Base-by-base conservation (phyloP, 1,140 invertebrate genomes). In the Cotesia glomerata region DNA sequence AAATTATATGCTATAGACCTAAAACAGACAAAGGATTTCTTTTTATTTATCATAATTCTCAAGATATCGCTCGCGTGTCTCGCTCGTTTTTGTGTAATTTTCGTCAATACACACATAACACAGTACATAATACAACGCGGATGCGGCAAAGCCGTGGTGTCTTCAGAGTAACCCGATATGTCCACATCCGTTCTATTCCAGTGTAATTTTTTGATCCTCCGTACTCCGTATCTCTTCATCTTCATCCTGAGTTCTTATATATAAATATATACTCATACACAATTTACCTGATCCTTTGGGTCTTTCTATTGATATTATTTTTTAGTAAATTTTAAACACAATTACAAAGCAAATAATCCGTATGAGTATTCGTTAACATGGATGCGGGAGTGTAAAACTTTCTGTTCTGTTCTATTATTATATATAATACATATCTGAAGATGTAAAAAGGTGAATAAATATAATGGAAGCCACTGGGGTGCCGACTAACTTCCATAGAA, bases 1-100 rank as follows among this genome's bases (percentile, higher is more conserved):
- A 9, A 11, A 34, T 18, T 36, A 3, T 26, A 39, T 35, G 16
- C 3, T 65, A 39, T 51, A 18, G 18, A 7, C 32, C 32, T 49
- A 16, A 49, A 36, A 16, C 14, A 14, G 14, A 39, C 65, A 67
- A 67, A 67, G 51, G 65, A 67, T 54, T 49, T 34, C 11, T 8
- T 49, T 49, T 67, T 62, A n/a, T 62, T 67, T 39, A 26, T 54
- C 39, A 64, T 39, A 13, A 32, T 67, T 67, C 45, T 26, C 49
- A 49, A 67, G 49, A 67, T 67, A 67, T 67, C 65, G 65, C 13
- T 54, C 65, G 65, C 65, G 45, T 67, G 65, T 67, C 18, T 18
- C 11, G 39, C 11, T 52, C 65, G 65, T 16, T 49, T 67, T 67
- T 67, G 65, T 67, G 65, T 54, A 54, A 67, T 26, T 67, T 65